Evolutionary conservation across 2,113 vertebrate species (phyloP).

Genomic region (Chelonoidis abingdonii): DNA sequence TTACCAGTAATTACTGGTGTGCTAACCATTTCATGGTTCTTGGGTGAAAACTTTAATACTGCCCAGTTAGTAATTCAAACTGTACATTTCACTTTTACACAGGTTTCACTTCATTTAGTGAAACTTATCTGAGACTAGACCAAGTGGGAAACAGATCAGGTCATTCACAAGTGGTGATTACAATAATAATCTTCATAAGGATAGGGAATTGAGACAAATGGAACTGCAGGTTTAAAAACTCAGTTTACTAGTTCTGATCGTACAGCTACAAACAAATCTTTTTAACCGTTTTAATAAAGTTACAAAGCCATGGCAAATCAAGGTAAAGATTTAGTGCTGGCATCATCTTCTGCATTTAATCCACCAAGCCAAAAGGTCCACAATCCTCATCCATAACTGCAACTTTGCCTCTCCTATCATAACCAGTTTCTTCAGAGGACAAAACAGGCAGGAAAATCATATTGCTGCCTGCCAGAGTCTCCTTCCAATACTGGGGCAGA

Average conservation of each 20-base stretch:
- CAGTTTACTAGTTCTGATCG: constrained; percentile 52
- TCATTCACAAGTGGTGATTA: constrained; percentile 68
- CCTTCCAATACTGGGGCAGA: constrained; percentile 2
- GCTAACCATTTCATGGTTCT: constrained; percentile 23
- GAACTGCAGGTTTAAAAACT: constrained; percentile 47
- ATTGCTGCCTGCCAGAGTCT: constrained; percentile 7
- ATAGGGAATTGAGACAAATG: constrained; percentile 51
- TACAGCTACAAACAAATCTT: constrained; percentile 46
- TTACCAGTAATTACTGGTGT: constrained; percentile 50
- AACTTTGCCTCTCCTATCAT: constrained; percentile 17
- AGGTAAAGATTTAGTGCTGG: neutral
- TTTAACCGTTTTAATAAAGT: constrained; percentile 26
- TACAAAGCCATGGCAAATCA: neutral
- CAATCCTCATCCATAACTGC: neutral
- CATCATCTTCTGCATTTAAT: constrained; percentile 16
- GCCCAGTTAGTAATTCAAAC: constrained; percentile 40
- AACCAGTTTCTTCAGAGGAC: constrained; percentile 4
- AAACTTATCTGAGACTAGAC: constrained; percentile 46
- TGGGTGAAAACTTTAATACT: constrained; percentile 24
- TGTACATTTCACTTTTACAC: neutral
- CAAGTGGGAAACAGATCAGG: constrained; percentile 61
- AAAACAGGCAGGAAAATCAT: neutral
- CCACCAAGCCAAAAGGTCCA: neutral
- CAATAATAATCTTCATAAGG: constrained; percentile 42
- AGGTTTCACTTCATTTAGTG: constrained; percentile 52